Base-by-base conservation (phyloP, 1,140 invertebrate species). In the Drosophila funebris region DNA sequence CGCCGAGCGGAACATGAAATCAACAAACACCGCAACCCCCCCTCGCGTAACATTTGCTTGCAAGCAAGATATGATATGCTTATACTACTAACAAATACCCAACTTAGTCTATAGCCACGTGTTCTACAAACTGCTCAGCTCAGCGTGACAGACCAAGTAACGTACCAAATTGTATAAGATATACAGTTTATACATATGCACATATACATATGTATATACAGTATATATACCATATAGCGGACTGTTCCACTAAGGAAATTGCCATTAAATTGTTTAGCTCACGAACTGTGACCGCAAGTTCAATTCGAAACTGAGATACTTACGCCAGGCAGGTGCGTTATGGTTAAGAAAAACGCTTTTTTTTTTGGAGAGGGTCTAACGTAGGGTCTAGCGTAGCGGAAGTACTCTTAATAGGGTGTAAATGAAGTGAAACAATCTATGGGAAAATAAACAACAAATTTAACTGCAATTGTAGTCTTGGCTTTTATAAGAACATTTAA, bases 221-320 rank as follows among this genome's bases (percentile, higher is more conserved):
- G 61, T 64, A 61, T 48, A 56, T 43, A 33, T 31, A 16, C 31
- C 22, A 44, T 44, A 61, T 75, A 44, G 9, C 29, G 11, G 18
- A 62, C 54, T 52, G 57, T 63, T 62, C 39, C 64, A 22, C 16
- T 78, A 87, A 87, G 83, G 31, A 83, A 88, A 88, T 88, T 88
- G 77, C 76, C 83, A 88, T 88, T 79, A 88, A 88, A 88, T 81
- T 76, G 76, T 83, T 73, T 64, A 57, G 62, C 63, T 73, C 79
- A 88, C 73, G 76, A 77, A 76, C 82, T 89, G 83, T 88, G 79
- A 88, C 83, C 83, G 62, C 83, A 87, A 82, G 56, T 73, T 44
- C 46, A 43, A 58, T 24, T 43, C 22, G 1, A 16, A 24, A 22
- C 66, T 46, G 64, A 72, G 44, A 75, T 67, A 80, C 72, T 64